Base-by-base conservation (phyloP, 2,888 invertebrate species). In the Agriopis marginaria region DNA sequence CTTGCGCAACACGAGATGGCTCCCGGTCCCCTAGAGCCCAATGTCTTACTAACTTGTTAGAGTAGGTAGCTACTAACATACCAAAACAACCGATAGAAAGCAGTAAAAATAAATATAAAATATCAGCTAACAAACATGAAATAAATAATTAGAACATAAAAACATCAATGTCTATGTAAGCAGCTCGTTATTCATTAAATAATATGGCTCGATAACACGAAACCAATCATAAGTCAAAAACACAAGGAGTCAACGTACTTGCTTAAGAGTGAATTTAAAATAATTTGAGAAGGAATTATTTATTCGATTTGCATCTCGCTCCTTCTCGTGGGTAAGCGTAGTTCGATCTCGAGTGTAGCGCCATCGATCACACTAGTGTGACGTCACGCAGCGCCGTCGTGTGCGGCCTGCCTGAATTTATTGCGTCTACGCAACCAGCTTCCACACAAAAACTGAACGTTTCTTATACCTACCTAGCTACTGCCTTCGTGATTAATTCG, bases 351-450 rank as follows among this genome's bases (percentile, higher is more conserved):
- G 72, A 84, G 90, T 86, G 78, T 91, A 94, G 73, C 79, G 86
- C 91, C 89, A 93, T 94, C 93, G 91, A 94, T 94, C 94, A 94
- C 89, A 81, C 82, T 89, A 89, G 92, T 93, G 94, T 94, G 93
- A 93, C 94, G 93, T 94, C 93, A 93, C 91, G 92, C 93, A 87
- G 92, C 86, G 93, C 89, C 94, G 87, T 93, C 94, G 94, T 94
- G 93, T 94, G 94, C 92, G 93, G 93, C 93, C 93, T 77, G 84
- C 77, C 86, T 87, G 86, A 88, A 94, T 94, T 94, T 94, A 94
- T 94, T 89, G 93, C 93, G 90, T 87, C 89, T 90, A 91, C 91
- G 89, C 92, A 91, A 84, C 85, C 81, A 86, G 86, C 83, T 82
- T 85, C 86, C 83, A 86, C 80, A 86, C 88, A 88, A 89, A 73